Evolutionary conservation across 2,113 vertebrate genomes (phyloP), one percentile per base, ranked within the genome.

Genomic region (Heliornis fulica): DNA sequence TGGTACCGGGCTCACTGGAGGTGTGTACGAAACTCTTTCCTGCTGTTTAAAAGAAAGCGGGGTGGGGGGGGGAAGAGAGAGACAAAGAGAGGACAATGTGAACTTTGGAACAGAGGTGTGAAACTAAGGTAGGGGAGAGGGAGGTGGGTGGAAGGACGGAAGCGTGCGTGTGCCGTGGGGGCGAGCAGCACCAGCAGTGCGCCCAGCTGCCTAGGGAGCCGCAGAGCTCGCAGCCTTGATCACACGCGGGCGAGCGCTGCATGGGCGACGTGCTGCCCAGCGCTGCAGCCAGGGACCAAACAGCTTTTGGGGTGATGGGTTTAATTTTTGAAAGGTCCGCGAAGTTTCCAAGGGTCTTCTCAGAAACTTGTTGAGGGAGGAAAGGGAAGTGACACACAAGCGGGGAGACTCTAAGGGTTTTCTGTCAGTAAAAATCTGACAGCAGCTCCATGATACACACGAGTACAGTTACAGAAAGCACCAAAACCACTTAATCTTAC

Each of bases 1-100:
- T 92, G 98, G 98, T 98, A 98, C 98, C 5, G 99, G 99, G 98
- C 99, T 99, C 93, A 97, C 98, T 28, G 99, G 99, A 97, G 99
- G 99, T 96, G 99, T 99, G 95, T 99, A 99, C 66, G 99, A 98
- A 98, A 99, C 98, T 97, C 99, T 99, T 98, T 99, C 99, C 98
- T 99, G 99, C 99, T 99, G 98, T 98, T 98, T 97, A 97, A 98
- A 96, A 98, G 90, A 98, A 98, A 97, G 69, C 10, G 6, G 57
- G 93, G 74, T 7, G 12, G 63, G 43, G 65, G 32, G 46, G 65
- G 78, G 26, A 43, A 51, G 75, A 50, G 50, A 22, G 56, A 80
- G 41, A 70, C 68, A 92, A 31, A 83, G 72, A 86, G 71, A 96
- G 94, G 92, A 97, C 90, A 90, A 94, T 14, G 43, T 96, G 95